phyloP scores from a whole-genome alignment of 2,888 invertebrate species.

The Capitulum mitella region DNA sequence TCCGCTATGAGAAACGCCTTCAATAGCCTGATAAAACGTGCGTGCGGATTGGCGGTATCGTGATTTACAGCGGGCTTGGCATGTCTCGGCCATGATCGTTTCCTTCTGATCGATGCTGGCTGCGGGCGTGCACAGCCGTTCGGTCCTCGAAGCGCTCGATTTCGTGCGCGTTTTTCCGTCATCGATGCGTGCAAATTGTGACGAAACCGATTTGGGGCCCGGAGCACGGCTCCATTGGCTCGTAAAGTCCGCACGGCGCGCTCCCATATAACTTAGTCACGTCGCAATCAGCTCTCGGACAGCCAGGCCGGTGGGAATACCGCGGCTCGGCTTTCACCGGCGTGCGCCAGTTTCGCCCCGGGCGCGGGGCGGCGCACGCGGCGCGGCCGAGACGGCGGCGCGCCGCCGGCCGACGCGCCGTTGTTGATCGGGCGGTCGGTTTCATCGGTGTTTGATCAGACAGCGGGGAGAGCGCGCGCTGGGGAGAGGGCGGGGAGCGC shows the following conservation, averaged over 20 bases:
- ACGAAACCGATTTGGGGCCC: background rate
- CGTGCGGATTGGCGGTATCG: no score
- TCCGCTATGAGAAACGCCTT: no score
- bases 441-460: conserved; percentile 20
- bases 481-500: background rate
- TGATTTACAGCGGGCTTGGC: no score
- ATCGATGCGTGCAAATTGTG: background rate
- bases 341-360: background rate
- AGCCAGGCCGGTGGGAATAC: background rate
- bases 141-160: background rate
- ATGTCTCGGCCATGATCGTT: no score
- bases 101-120: background rate
- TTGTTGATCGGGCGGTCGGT: conserved; percentile 9
- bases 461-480: background rate
- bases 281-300: background rate
- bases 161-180: background rate
- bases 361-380: background rate
- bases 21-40: no score
- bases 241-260: background rate
- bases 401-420: conserved; percentile 12
- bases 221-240: background rate
- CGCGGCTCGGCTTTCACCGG: background rate
- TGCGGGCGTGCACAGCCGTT: background rate
- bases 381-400: background rate
- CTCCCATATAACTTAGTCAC: background rate